A percentile compares a stretch with the other conserved stretches of the same genome.
Evolutionary conservation across 2,888 invertebrate genomes (phyloP).

Genomic region (Drosophila kokeensis): DNA sequence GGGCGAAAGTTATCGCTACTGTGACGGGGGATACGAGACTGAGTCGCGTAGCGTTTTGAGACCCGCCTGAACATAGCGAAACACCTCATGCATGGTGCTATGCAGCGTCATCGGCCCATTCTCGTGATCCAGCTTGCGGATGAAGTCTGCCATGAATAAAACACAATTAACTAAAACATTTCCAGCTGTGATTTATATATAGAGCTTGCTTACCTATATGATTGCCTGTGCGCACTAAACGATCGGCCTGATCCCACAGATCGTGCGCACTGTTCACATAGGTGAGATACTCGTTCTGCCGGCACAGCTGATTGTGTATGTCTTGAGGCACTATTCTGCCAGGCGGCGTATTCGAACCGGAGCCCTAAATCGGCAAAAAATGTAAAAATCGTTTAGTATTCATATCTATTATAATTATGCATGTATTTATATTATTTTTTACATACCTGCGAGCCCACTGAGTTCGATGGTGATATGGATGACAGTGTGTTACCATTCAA

Average conservation of each 20-base stretch:
- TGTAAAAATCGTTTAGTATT: not conserved
- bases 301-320: constrained; percentile 92
- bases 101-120: constrained; percentile 95
- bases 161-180: not conserved
- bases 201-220: constrained; percentile 89
- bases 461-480: constrained; percentile 95
- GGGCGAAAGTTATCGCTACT: constrained; percentile 48
- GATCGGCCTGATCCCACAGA: constrained; percentile 96
- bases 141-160: constrained; percentile 90
- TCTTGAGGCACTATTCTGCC: constrained; percentile 85
- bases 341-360: constrained; percentile 86
- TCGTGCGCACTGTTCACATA: constrained; percentile 94
- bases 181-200: not conserved
- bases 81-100: constrained; percentile 94
- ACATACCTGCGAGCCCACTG: constrained; percentile 88
- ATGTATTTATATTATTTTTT: not conserved
- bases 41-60: constrained; percentile 84
- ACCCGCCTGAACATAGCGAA: constrained; percentile 90
- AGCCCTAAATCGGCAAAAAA: constrained; percentile 80
- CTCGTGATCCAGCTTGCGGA: constrained; percentile 93
- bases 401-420: not conserved
- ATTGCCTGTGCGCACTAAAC: constrained; percentile 90
- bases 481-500: constrained; percentile 89
- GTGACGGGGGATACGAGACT: constrained; percentile 76
- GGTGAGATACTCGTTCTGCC: constrained; percentile 92